Evolutionary conservation across 2,888 invertebrate genomes (phyloP), one percentile per base, ranked within the genome.

Genomic region (Onchidella celtica): DNA sequence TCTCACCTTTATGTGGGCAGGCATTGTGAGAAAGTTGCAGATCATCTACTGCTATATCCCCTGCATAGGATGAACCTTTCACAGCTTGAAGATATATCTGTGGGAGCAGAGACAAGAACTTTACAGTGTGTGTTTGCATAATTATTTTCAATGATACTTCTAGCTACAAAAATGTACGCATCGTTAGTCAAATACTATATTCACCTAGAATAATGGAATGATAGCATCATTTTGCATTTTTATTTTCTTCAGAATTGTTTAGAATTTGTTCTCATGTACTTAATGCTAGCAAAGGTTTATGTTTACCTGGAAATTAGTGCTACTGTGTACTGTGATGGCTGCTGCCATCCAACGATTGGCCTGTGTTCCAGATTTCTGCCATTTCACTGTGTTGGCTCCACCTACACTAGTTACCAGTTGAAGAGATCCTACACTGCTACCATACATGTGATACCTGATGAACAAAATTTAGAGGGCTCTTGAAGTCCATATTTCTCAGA

Each of bases 381-480:
- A 91, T 27, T 81, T 83, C 32, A 85, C 79, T n/a, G 38, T 59
- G 6, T 80, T 84, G 6, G 55, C 29, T 0, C 88, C 88, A 11
- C 79, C 79, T 6, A 82, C 76, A 9, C 79, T 81, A 17, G 84
- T 86, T 74, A 85, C 85, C 38, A 92, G 82, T 63, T 85, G 89
- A 34, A 92, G 85, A 4, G 36, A 79, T 9, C 91, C 91, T 21
- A 89, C 86, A 36, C 86, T 84, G 29, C 86, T 81, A 11, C 92
- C 92, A 85, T 87, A 90, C 90, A 91, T 91, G 84, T 92, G 89
- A 79, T 91, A 91, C 89, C 90, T 90, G 47, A 32, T 29, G n/a
- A n/a, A n/a, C n/a, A n/a, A n/a, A n/a, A 63, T 9, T 9, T 9
- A 63, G 17, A 63, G 24, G 63, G 24, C 14, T 9, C 21, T 55